Evolutionary conservation across 2,113 vertebrate genomes (phyloP).

Genomic region (Labrus mixtus): DNA sequence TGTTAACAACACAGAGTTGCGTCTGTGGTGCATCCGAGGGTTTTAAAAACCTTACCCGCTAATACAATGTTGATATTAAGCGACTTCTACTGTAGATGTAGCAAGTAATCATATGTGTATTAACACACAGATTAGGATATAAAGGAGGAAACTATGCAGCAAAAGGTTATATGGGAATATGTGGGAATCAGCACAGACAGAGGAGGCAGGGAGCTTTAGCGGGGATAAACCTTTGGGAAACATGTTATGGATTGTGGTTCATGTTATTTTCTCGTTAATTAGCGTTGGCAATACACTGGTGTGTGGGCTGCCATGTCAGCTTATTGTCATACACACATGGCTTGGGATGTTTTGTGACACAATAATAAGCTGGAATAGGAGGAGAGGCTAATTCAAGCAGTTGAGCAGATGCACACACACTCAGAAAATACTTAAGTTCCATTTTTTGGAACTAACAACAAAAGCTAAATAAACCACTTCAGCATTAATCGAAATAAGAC

Average conservation of each 20-base stretch:
- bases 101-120: slow-evolving; percentile 38
- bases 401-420: slow-evolving; percentile 10
- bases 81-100: slow-evolving; percentile 17
- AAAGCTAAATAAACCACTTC: too few species aligned
- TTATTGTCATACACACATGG: slow-evolving; percentile 30
- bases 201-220: slow-evolving; percentile 2
- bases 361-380: slow-evolving; percentile 8
- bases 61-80: slow-evolving; percentile 47
- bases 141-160: slow-evolving; percentile 13
- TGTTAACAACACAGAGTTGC: slow-evolving; percentile 12
- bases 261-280: slow-evolving; percentile 47
- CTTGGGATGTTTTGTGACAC: slow-evolving; percentile 48
- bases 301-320: slow-evolving; percentile 40
- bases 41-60: slow-evolving; percentile 31
- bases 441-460: too few species aligned
- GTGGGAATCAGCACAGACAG: background rate
- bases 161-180: slow-evolving; percentile 24
- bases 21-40: background rate
- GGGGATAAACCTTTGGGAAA: slow-evolving; percentile 45
- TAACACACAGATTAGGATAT: slow-evolving; percentile 28
- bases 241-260: slow-evolving; percentile 33
- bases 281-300: slow-evolving; percentile 29
- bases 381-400: slow-evolving; percentile 41
- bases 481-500: too few species aligned
- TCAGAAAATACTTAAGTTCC: too few species aligned